These are phyloP conservation scores for Pammene fasciana DNA, from an alignment of 2,888 invertebrate genomes.

Conservation along the genomic window DNA sequence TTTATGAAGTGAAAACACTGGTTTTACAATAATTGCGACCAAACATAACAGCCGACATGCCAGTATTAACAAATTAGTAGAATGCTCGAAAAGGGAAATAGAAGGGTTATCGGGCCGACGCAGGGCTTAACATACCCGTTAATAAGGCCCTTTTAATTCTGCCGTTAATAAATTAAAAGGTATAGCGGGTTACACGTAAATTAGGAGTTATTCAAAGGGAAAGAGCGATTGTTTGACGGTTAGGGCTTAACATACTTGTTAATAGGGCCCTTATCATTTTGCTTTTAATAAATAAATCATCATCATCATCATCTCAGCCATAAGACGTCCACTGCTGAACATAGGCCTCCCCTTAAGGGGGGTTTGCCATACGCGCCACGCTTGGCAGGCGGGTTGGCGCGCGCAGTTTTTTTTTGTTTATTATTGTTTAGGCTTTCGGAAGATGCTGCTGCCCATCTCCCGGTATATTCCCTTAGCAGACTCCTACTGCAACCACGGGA, in stretches of 20 bases:
- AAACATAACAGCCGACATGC: slow-evolving; percentile 24
- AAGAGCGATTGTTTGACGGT: not conserved
- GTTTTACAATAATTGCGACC: not conserved
- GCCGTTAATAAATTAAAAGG: slow-evolving; percentile 5
- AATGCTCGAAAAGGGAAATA: slow-evolving; percentile 15
- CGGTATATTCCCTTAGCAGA: too few species aligned
- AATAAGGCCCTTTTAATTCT: slow-evolving; percentile 19
- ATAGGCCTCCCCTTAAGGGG: too few species aligned
- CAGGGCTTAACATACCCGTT: slow-evolving; percentile 11
- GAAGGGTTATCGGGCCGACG: slow-evolving; percentile 1
- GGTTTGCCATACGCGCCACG: too few species aligned
- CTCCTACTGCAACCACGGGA: too few species aligned
- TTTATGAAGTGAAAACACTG: slow-evolving; percentile 5
- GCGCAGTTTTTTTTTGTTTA: too few species aligned
- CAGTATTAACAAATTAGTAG: slow-evolving; percentile 32
- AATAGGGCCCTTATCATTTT: not conserved
- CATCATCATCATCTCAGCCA: too few species aligned
- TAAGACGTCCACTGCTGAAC: too few species aligned
- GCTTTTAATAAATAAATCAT: not conserved
- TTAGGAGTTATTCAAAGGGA: not conserved
- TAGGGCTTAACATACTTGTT: not conserved
- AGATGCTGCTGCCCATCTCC: too few species aligned
- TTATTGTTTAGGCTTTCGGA: too few species aligned
- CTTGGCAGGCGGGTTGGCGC: too few species aligned
- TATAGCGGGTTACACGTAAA: not conserved